Percentiles rank a stretch among this genome's conserved stretches.
phyloP scores from a whole-genome alignment of 2,113 vertebrate genomes.

The Pycnonotus jocosus region DNA sequence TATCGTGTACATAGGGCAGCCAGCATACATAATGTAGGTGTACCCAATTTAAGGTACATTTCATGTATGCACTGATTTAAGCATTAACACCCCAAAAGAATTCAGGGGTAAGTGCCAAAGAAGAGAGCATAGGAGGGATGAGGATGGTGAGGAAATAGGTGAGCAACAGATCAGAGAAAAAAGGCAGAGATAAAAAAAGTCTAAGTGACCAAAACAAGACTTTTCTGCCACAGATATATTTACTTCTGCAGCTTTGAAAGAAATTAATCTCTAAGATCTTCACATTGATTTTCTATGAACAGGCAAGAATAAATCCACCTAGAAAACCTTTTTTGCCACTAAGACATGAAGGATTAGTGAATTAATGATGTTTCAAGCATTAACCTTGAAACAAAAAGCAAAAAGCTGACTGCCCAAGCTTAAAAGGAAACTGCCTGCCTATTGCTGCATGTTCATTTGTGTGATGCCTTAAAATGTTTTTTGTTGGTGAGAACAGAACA shows the following conservation, averaged over 20 bases:
- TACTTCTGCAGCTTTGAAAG: background rate
- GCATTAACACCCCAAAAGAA: background rate
- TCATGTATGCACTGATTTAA: background rate
- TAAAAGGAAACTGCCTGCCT: background rate
- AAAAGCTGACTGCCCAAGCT: background rate
- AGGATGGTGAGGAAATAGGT: background rate
- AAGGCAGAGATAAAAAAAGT: background rate
- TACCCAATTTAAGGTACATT: background rate
- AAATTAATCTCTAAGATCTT: background rate
- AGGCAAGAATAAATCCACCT: background rate
- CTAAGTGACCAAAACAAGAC: background rate
- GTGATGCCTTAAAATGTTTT: background rate
- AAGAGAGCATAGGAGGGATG: background rate
- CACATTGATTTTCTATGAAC: background rate
- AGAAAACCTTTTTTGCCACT: background rate
- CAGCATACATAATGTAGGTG: background rate
- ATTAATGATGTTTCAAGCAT: background rate
- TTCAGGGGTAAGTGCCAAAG: background rate
- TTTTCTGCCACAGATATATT: background rate
- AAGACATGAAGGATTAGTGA: background rate
- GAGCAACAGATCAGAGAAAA: background rate
- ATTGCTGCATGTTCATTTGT: background rate
- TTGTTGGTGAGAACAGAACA: background rate
- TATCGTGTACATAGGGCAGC: rapidly evolving
- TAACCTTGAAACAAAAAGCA: background rate